Evolutionary conservation across 2,888 invertebrate genomes (phyloP), one percentile per base, ranked within the genome.

Genomic region (Himalopsyche tibetana): DNA sequence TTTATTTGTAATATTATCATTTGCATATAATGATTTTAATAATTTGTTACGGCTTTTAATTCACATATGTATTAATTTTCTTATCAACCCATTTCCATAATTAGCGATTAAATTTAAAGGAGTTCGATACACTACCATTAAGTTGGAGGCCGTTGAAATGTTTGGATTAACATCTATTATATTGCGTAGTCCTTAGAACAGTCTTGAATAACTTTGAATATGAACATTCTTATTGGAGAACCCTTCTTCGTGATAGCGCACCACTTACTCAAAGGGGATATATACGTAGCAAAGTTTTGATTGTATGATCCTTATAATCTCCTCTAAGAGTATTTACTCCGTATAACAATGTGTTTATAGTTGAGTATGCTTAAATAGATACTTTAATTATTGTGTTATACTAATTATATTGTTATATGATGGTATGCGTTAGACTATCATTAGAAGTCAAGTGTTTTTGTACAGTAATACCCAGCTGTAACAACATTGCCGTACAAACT

Each of bases 131-230:
- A 63, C 28, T 28, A 19, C 63, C 63, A 63, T 63, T 2, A 19
- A 63, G 19, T 63, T 63, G 4, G 4, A 19, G 19, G 63, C 19
- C 19, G 19, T 63, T 63, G 19, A 63, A 63, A 63, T 63, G 28
- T 28, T 63, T 63, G 28, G 63, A n/a, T 63, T 63, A 63, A 63
- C 28, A 63, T 63, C 28, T 19, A 63, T 63, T 63, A 63, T 63
- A 19, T 63, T 63, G 63, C 63, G 19, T 63, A 63, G 63, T 63
- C 63, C 2, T 19, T 4, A 38, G 74, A 74, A 38, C 5, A 74
- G 69, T 74, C 74, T 19, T 9, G 74, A 74, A 74, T 74, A 74
- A 74, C 74, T 74, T 74, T 74, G 74, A 38, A 74, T 74, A 38
- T 36, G 74, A 74, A 74, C 74, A 74, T 74, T 74, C 74, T 74